A percentile compares a stretch with the other conserved stretches of the same genome.
Conservation (phyloP, 2,888 invertebrate species). For the Metopia argyrocephala region DNA sequence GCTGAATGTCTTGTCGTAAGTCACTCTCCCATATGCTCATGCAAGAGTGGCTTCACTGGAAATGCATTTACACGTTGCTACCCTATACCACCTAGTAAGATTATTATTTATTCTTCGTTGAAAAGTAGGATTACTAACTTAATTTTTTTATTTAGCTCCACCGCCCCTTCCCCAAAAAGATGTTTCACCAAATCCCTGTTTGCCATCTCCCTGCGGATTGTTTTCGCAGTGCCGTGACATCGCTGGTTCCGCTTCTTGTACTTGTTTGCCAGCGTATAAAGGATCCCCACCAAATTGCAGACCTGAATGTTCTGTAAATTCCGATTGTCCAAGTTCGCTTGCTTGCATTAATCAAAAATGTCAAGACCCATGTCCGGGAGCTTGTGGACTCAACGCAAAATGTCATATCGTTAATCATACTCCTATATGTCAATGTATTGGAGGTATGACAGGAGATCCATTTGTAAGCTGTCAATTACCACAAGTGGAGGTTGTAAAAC, state of each 20-base stretch:
- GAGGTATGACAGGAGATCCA: slow-evolving; percentile 83
- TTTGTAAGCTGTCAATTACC: slow-evolving; percentile 83
- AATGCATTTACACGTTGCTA: slow-evolving; percentile 86
- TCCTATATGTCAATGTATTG: slow-evolving; percentile 84
- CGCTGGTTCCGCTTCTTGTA: slow-evolving; percentile 83
- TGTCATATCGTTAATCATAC: slow-evolving; percentile 84
- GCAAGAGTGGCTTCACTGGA: slow-evolving; percentile 84
- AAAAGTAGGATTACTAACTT: background rate
- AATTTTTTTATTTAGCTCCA: slow-evolving; percentile 23
- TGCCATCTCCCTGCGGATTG: slow-evolving; percentile 87
- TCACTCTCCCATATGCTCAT: slow-evolving; percentile 88
- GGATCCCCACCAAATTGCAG: slow-evolving; percentile 86
- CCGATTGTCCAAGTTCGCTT: slow-evolving; percentile 84
- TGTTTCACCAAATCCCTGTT: slow-evolving; percentile 82
- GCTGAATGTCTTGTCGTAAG: slow-evolving; percentile 86
- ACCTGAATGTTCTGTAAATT: slow-evolving; percentile 85
- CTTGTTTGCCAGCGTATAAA: slow-evolving; percentile 83
- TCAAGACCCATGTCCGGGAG: slow-evolving; percentile 85
- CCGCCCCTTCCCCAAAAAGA: slow-evolving; percentile 69
- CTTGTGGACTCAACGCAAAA: slow-evolving; percentile 83
- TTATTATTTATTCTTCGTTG: background rate
- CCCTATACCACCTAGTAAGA: slow-evolving; percentile 77
- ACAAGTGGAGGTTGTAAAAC: slow-evolving; percentile 70
- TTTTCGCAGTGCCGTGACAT: slow-evolving; percentile 84
- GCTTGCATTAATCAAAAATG: slow-evolving; percentile 87